Base-by-base conservation (phyloP, 2,797 vertebrate species). In the Poecile montanus region DNA sequence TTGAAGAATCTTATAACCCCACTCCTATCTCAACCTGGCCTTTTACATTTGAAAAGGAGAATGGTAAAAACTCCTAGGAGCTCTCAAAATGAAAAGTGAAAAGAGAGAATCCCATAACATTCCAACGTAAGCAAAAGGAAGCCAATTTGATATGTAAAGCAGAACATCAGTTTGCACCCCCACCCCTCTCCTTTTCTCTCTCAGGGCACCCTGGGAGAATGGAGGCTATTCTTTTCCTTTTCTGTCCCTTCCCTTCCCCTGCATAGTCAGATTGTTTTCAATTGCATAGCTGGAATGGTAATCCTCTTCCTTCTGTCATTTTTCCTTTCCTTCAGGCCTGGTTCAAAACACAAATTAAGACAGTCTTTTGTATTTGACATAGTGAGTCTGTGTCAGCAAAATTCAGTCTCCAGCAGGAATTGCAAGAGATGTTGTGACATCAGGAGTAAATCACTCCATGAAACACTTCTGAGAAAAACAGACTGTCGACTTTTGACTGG, bases 401-500 rank as follows among this genome's bases (percentile, higher is more conserved):
- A 93, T n/a, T 15, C 0, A 0, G 23, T 63, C 75, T 88, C 53
- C 32, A 53, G 23, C 17, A 72, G 67, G 57, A 81, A n/a, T 9
- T 30, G 25, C 70, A 71, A 61, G 38, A 71, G 45, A 30, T 76
- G 38, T 58, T 76, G 54, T 82, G 85, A 85, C 45, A 91, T 79
- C 61, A 67, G 42, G 15, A 79, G 53, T 48, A 93, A 92, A 91
- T 86, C 60, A 83, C 23, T 50, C 48, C 29, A 66, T 73, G n/a
- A 94, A 95, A 75, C 30, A 38, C 34, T 88, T 67, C 30, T 63
- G 45, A 91, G 48, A 67, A 81, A 79, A 85, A 6, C 21, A 66
- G 27, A 27, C 30, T 2, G 2, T 3, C 0, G 0, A 23, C 50
- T 78, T 73, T 48, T 47, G 36, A 29, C 40, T 50, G 7, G 18